Conservation (phyloP, 2,113 vertebrate species). For the Pantherophis guttatus region DNA sequence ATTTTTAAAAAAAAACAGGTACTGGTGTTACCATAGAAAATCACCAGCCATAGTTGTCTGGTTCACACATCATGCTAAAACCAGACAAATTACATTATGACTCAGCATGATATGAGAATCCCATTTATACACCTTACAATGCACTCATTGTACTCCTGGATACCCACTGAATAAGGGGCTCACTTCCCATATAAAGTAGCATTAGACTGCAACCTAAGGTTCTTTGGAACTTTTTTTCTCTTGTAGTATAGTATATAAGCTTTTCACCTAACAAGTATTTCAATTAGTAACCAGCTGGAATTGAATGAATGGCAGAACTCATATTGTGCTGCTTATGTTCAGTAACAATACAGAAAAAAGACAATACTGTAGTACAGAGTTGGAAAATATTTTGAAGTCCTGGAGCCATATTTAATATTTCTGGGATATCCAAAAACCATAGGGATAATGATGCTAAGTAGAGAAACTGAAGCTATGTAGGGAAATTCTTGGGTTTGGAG, state of each 20-base stretch:
- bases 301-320: neutral
- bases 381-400: neutral
- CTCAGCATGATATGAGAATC: neutral
- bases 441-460: neutral
- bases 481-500: neutral
- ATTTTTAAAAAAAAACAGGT: neutral
- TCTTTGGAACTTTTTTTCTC: neutral
- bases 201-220: neutral
- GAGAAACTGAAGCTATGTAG: neutral
- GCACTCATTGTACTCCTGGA: neutral
- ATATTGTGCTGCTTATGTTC: neutral
- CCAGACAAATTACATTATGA: neutral
- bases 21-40: neutral
- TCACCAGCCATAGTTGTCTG: neutral
- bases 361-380: neutral
- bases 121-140: neutral
- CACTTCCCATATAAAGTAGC: neutral
- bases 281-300: neutral
- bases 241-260: neutral
- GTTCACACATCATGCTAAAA: neutral
- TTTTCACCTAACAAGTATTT: neutral
- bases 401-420: neutral
- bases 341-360: neutral
- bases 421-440: neutral
- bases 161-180: neutral